A percentile compares a stretch with the other conserved stretches of the same genome.
Evolutionary conservation across 2,888 invertebrate species (phyloP).

Genomic region (Apotomis capreana): DNA sequence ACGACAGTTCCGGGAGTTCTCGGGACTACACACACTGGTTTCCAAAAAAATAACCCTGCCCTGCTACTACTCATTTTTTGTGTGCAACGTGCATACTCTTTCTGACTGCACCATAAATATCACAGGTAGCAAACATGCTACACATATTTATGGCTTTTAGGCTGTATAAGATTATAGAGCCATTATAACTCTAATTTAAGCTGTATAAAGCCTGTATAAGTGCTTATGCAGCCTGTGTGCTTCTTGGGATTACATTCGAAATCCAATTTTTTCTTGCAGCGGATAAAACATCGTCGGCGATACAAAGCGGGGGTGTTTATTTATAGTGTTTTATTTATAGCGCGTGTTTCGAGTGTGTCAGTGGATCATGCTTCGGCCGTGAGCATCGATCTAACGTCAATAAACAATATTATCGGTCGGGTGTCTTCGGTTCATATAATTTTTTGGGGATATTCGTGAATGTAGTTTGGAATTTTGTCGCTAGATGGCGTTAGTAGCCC

Average conservation of each 20-base stretch:
- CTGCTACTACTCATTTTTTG: no score
- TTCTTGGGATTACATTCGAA: not conserved
- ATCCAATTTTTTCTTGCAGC: not conserved
- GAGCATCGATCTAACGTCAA: conserved; percentile 57
- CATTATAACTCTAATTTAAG: no score
- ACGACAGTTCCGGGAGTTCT: no score
- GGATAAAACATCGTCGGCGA: conserved; percentile 11
- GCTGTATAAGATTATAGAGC: no score
- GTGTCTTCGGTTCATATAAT: not conserved
- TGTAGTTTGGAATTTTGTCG: not conserved
- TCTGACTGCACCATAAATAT: no score
- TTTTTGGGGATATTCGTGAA: not conserved
- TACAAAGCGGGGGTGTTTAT: conserved; percentile 18
- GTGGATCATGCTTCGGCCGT: conserved; percentile 62
- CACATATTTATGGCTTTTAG: no score
- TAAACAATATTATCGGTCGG: conserved; percentile 51
- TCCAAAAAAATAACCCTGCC: no score
- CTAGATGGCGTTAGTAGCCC: not conserved
- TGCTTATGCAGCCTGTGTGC: not conserved
- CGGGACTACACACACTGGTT: no score
- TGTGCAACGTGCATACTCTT: no score
- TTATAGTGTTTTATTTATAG: conserved; percentile 32
- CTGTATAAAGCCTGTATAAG: no score
- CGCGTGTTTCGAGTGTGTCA: conserved; percentile 59
- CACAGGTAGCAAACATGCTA: no score